Percentiles rank a stretch among this genome's conserved stretches.
phyloP scores from a whole-genome alignment of 1,140 invertebrate genomes.

The Episyrphus balteatus region DNA sequence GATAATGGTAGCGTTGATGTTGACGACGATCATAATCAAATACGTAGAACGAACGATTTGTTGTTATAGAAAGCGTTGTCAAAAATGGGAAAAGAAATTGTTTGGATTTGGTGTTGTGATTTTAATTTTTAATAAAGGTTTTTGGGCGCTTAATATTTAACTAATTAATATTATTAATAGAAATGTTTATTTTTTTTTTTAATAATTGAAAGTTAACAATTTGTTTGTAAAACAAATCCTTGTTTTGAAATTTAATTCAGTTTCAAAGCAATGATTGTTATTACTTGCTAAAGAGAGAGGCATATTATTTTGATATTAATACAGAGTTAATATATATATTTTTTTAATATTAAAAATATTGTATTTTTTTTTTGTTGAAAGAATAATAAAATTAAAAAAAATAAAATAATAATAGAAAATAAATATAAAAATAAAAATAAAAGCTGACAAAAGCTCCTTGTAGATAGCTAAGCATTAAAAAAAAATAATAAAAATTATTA shows the following conservation, averaged over 20 bases:
- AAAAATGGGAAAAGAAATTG: conserved; percentile 35
- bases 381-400: too few relatives aligned
- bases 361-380: too few relatives aligned
- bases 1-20: not conserved
- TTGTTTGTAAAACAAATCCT: not conserved
- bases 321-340: not conserved
- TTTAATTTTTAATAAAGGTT: too few relatives aligned
- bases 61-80: conserved; percentile 19
- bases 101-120: not conserved
- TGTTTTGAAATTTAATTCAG: not conserved
- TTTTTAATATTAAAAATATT: too few relatives aligned
- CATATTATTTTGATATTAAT: not conserved
- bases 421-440: not conserved
- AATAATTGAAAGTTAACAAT: not conserved
- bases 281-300: not conserved
- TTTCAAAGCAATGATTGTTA: not conserved
- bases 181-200: not conserved
- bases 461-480: not conserved
- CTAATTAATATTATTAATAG: too few relatives aligned
- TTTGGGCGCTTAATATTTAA: not conserved
- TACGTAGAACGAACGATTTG: not conserved
- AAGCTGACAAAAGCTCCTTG: too few relatives aligned
- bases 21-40: too few relatives aligned
- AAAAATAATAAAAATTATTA: not conserved
- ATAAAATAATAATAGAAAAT: too few relatives aligned